These are phyloP conservation scores for Parthenolecanium corni DNA, from an alignment of 2,888 invertebrate genomes.

Conservation along the genomic window DNA sequence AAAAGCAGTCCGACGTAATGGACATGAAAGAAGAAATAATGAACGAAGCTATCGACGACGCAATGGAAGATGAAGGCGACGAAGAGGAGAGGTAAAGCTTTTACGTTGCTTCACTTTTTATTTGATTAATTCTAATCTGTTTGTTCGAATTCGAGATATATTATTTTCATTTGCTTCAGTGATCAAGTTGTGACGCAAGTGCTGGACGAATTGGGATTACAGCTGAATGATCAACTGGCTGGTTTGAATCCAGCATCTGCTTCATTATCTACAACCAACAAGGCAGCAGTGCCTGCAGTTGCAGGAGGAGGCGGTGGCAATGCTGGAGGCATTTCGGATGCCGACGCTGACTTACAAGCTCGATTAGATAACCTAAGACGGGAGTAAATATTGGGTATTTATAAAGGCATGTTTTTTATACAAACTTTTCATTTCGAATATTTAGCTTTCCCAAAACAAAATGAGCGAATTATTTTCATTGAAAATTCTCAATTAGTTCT, in stretches of 20 bases:
- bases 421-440: too few relatives aligned
- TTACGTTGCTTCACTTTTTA: too few relatives aligned
- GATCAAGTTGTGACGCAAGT: slow-evolving; percentile 93
- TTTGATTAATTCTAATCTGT: too few relatives aligned
- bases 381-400: too few relatives aligned
- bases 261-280: slow-evolving; percentile 46
- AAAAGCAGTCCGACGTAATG: slow-evolving; percentile 99
- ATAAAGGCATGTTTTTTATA: too few relatives aligned
- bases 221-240: slow-evolving; percentile 82
- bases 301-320: too few relatives aligned
- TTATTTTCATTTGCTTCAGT: slow-evolving; percentile 42
- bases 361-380: slow-evolving; percentile 86
- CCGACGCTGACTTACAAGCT: slow-evolving; percentile 95
- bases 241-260: slow-evolving; percentile 65
- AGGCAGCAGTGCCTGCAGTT: slow-evolving; percentile 51
- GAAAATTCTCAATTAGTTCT: too few relatives aligned
- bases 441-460: too few relatives aligned
- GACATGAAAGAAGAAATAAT: slow-evolving; percentile 99
- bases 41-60: slow-evolving; percentile 99
- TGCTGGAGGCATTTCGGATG: slow-evolving; percentile 53
- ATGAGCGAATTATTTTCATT: too few relatives aligned
- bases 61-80: slow-evolving; percentile 49
- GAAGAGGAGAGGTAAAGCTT: slow-evolving; percentile 32
- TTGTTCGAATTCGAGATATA: slow-evolving; percentile 8
- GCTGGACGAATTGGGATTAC: slow-evolving; percentile 91